Percentiles rank a stretch among this genome's conserved stretches.
Conservation (phyloP, 2,797 vertebrate species). For the Enteromius mattozi region DNA sequence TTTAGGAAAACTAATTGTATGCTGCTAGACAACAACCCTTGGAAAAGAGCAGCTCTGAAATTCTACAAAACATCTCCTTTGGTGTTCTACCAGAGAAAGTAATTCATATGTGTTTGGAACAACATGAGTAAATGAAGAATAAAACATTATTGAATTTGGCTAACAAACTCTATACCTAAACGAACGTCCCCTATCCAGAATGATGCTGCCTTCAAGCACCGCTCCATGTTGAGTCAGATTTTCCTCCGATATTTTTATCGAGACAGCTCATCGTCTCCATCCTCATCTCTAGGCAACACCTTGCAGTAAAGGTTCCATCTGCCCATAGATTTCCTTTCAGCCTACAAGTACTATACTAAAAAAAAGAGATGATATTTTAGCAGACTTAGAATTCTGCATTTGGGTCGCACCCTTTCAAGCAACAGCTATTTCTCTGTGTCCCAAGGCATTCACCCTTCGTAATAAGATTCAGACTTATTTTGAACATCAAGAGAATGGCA, state of each 20-base stretch:
- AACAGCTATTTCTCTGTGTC: slow-evolving; percentile 37
- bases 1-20: not conserved
- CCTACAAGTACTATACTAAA: slow-evolving; percentile 26
- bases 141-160: not conserved
- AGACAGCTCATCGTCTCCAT: slow-evolving; percentile 27
- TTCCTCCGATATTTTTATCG: slow-evolving; percentile 7
- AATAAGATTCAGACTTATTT: slow-evolving; percentile 39
- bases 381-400: slow-evolving; percentile 15
- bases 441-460: not conserved
- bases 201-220: not conserved
- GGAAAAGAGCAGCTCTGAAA: not conserved
- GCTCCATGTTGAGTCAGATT: slow-evolving; percentile 20
- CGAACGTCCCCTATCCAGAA: not conserved
- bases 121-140: not conserved
- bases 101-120: not conserved
- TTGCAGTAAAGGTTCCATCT: slow-evolving; percentile 59
- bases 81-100: not conserved
- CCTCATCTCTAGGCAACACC: slow-evolving; percentile 60
- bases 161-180: not conserved
- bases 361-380: slow-evolving; percentile 24
- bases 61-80: not conserved
- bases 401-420: slow-evolving; percentile 30
- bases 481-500: slow-evolving; percentile 36
- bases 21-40: not conserved
- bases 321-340: slow-evolving; percentile 51